A percentile compares a stretch with the other conserved stretches of the same genome.
phyloP scores from a whole-genome alignment of 2,113 vertebrate genomes.

The Melanerpes formicivorus region DNA sequence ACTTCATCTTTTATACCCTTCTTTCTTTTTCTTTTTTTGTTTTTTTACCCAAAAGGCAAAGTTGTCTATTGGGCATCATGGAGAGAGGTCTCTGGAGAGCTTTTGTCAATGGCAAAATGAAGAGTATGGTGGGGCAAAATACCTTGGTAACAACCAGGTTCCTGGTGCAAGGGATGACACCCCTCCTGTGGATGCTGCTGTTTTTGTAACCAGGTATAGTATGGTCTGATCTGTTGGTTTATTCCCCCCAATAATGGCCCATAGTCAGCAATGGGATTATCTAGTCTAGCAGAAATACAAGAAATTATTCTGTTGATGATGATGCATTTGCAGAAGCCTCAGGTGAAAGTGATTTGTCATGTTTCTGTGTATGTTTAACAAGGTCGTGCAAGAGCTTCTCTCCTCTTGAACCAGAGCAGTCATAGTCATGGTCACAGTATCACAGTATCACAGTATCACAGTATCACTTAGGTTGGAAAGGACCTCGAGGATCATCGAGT shows the following conservation, averaged over 20 bases:
- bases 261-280: not conserved
- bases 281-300: not conserved
- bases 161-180: conserved; percentile 87
- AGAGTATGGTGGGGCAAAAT: conserved; percentile 87
- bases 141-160: conserved; percentile 91
- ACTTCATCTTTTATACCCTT: not conserved
- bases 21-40: not conserved
- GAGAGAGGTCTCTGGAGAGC: conserved; percentile 92
- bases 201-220: conserved; percentile 93
- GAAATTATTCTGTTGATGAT: not conserved
- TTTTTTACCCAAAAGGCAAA: conserved; percentile 74
- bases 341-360: not conserved
- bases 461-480: no score
- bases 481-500: no score
- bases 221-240: not conserved
- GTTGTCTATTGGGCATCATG: conserved; percentile 91
- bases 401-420: not conserved
- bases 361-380: not conserved
- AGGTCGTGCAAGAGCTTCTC: not conserved
- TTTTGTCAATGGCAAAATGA: conserved; percentile 98
- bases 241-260: not conserved
- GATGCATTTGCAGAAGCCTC: not conserved
- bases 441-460: no score
- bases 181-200: conserved; percentile 89
- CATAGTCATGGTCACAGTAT: accelerated